Evolutionary conservation across 1,140 invertebrate species (phyloP), one percentile per base, ranked within the genome.

Genomic region (Musca vetustissima): DNA sequence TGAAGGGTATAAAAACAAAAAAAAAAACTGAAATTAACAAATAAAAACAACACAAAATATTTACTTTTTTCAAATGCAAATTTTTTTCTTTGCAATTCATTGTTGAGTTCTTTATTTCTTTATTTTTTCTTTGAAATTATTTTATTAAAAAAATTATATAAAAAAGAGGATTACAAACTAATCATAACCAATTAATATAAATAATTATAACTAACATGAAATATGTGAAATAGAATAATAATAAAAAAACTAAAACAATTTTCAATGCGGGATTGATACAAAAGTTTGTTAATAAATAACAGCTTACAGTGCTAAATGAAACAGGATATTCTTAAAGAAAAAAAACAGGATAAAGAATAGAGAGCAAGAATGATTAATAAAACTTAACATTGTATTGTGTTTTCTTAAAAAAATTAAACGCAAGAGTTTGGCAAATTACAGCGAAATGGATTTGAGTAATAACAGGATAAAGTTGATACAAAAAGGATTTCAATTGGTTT

Each of bases 131-230:
- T 59, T 61, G 15, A 61, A 28, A 61, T 61, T 59, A n/a, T n/a
- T n/a, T n/a, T n/a, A 28, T 59, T 4, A 59, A 59, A 59, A 59
- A 32, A 59, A 13, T 68, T 70, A 57, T 48, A 65, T 76, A 76
- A 80, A 77, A 80, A 77, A 76, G 50, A 66, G 70, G 73, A 74
- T 73, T 78, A 77, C 71, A 67, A 74, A 75, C 74, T 80, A 80
- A 80, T 78, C 76, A 75, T 77, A 77, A 76, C 75, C 74, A 76
- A 76, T 59, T 75, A 76, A 78, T 75, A 78, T 79, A 76, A 80
- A 74, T 77, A 75, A 49, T 66, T 66, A 66, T 48, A 66, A 66
- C 47, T 66, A 48, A 66, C 17, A 66, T 52, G 8, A 32, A 49
- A 24, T 66, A 49, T 50, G 11, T 65, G 50, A 49, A 49, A 32